These are phyloP conservation scores for Xestia ashworthii DNA, from an alignment of 2,888 invertebrate species.

Conservation along the genomic window DNA sequence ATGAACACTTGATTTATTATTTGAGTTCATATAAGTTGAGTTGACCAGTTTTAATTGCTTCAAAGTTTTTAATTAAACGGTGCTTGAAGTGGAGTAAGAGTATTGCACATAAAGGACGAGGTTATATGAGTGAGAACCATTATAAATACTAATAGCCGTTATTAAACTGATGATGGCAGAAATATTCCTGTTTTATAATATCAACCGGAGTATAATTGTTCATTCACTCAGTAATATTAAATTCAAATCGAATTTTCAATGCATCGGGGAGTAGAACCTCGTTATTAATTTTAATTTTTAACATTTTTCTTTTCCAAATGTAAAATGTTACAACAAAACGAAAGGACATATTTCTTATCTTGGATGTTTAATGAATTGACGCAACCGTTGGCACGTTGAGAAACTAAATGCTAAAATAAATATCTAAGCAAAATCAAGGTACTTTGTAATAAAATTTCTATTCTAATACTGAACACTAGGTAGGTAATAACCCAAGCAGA, in stretches of 20 bases:
- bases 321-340: neutral
- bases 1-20: conserved; percentile 42
- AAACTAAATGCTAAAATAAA: neutral
- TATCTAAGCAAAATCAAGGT: neutral
- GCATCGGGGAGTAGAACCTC: neutral
- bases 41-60: conserved; percentile 36
- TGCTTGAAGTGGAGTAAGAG: conserved; percentile 15
- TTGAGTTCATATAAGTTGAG: conserved; percentile 42
- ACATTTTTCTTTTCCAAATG: neutral
- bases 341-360: neutral
- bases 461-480: neutral
- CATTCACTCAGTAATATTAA: neutral
- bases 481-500: neutral
- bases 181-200: neutral
- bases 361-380: neutral
- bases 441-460: neutral
- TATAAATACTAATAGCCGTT: neutral
- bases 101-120: neutral
- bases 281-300: neutral
- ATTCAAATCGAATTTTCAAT: neutral
- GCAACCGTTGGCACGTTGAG: neutral
- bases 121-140: neutral
- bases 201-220: neutral
- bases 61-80: conserved; percentile 49
- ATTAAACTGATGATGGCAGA: neutral